Evolutionary conservation across 2,113 vertebrate species (phyloP), one percentile per base, ranked within the genome.

Genomic region (Chroicocephalus ridibundus): DNA sequence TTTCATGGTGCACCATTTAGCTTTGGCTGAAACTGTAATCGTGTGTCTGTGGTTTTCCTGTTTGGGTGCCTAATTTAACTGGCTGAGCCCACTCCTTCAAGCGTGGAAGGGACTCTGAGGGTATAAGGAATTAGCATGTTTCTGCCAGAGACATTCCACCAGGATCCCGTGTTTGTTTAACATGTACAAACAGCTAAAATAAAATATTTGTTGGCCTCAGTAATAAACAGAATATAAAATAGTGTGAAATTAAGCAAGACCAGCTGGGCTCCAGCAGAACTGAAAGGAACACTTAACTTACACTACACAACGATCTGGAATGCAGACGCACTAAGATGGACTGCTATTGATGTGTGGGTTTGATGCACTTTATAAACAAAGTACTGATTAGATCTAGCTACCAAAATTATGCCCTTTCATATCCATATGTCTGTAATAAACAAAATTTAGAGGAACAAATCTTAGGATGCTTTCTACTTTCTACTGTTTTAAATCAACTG

Each of bases 191-290:
- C 88, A 97, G 86, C 92, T 94, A 96, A 96, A 96, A 94, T 92
- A 96, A 96, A 97, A 94, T 94, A 95, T 88, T 95, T 96, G 92
- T 89, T 93, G 88, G 95, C 90, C 72, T 94, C 83, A 26, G 92
- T 92, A 97, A 96, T 96, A 96, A 96, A 96, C 96, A 96, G 93
- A 97, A 97, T 96, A 96, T 95, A 96, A 97, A 97, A 96, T 94
- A 95, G 93, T 96, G 96, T 95, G 94, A 97, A 97, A 97, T 96
- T 96, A 97, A 96, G 95, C 81, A 88, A 91, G 94, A 96, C 82
- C 96, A 97, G 92, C 96, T 97, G 95, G 88, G 91, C 42, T 94
- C 22, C 95, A 96, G 75, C 31, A 91, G 69, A 95, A 93, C 71
- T 83, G 64, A 95, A 90, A 94, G 32, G 66, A 96, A 82, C 57